These are phyloP conservation scores for Nephrocerus scutellatus DNA, from an alignment of 2,888 invertebrate species.

Conservation along the genomic window DNA sequence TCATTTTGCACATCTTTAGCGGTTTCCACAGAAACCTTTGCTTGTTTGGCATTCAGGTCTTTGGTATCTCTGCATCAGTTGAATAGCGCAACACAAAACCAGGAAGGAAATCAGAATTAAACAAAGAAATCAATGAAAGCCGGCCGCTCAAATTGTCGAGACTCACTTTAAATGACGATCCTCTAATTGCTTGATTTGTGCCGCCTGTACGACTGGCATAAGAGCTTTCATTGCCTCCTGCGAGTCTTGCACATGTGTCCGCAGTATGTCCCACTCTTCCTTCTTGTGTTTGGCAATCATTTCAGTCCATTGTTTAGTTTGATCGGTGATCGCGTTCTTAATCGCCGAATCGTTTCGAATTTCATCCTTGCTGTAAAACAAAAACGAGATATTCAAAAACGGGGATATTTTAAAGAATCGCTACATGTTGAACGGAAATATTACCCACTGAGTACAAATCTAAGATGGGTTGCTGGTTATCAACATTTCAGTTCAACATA, in stretches of 20 bases:
- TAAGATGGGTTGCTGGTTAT: no score
- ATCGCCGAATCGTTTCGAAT: constrained; percentile 70
- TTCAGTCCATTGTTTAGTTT: constrained; percentile 91
- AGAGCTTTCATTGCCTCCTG: constrained; percentile 63
- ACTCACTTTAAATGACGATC: constrained; percentile 66
- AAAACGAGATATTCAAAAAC: no score
- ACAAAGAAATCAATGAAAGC: background rate
- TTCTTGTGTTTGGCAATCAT: constrained; percentile 76
- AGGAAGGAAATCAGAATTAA: background rate
- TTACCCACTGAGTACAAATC: no score
- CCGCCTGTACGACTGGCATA: constrained; percentile 73
- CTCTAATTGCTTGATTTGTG: constrained; percentile 84
- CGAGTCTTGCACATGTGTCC: constrained; percentile 79
- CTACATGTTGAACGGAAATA: no score
- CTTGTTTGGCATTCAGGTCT: constrained; percentile 90
- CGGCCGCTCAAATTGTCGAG: background rate
- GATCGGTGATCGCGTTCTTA: constrained; percentile 79
- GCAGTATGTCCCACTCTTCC: constrained; percentile 76
- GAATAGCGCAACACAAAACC: constrained; percentile 1
- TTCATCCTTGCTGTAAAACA: constrained; percentile 73
- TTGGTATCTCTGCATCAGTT: constrained; percentile 70
- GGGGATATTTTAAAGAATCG: no score
- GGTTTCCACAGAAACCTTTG: constrained; percentile 94
- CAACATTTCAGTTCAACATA: background rate
- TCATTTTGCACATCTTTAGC: constrained; percentile 93